Evolutionary conservation across 2,888 invertebrate species (phyloP).

Genomic region (Parnassius glacialis): DNA sequence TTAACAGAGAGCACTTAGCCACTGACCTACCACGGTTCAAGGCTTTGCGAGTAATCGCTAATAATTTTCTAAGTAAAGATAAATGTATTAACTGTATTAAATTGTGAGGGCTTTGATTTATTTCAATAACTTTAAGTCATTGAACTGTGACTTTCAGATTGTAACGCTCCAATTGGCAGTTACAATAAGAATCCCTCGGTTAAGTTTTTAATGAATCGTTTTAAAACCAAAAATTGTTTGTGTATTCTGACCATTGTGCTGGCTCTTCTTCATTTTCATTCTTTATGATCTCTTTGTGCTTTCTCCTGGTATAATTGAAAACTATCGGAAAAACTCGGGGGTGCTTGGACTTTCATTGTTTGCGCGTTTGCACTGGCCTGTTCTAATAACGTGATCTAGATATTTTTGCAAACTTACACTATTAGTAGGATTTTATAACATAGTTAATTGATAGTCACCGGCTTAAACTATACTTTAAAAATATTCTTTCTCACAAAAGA

Average conservation of each 20-base stretch:
- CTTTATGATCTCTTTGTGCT: conserved; percentile 41
- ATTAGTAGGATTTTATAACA: too few relatives aligned
- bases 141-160: conserved; percentile 28
- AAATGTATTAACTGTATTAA: too few relatives aligned
- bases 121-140: conserved; percentile 13
- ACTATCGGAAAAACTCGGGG: conserved; percentile 29
- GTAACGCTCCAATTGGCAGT: conserved; percentile 46
- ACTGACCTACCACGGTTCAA: too few relatives aligned
- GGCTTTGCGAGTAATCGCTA: too few relatives aligned
- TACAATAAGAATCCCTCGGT: conserved; percentile 46
- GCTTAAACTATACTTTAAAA: too few relatives aligned
- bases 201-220: conserved; percentile 53
- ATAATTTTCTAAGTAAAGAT: too few relatives aligned
- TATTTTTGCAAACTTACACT: too few relatives aligned
- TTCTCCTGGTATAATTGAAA: conserved; percentile 32
- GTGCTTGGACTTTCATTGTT: conserved; percentile 20
- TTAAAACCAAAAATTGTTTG: conserved; percentile 41
- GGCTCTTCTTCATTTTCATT: conserved; percentile 39
- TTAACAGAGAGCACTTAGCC: too few relatives aligned
- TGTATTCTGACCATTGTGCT: conserved; percentile 42
- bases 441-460: too few relatives aligned
- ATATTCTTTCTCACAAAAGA: too few relatives aligned
- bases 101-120: background rate
- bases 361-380: conserved; percentile 7
- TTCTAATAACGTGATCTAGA: conserved; percentile 21